Conservation (phyloP, 2,797 vertebrate species). For the Lycodopsis pacificus region DNA sequence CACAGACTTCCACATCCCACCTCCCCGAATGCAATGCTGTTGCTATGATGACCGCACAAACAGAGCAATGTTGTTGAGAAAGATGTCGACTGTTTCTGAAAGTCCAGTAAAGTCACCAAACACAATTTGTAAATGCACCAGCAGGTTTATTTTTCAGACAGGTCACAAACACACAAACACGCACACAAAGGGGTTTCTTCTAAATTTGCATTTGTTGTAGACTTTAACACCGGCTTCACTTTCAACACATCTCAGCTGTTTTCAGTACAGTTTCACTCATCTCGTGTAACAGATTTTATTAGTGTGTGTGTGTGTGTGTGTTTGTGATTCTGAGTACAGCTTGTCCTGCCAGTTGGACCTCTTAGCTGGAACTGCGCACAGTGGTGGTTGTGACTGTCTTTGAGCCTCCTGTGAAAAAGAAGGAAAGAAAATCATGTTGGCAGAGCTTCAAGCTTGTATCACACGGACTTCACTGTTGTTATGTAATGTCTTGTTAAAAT, state of each 20-base stretch:
- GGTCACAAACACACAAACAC: conserved; percentile 33
- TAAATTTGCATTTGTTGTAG: conserved; percentile 11
- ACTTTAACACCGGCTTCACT: conserved; percentile 20
- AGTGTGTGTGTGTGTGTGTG: conserved; percentile 32
- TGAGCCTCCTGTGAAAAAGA: conserved; percentile 66
- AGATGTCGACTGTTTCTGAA: conserved; percentile 9
- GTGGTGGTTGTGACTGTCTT: conserved; percentile 73
- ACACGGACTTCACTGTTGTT: conserved; percentile 7
- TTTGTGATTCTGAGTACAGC: conserved; percentile 55
- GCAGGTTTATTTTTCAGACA: conserved; percentile 78
- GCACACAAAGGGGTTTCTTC: conserved; percentile 20
- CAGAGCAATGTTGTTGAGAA: conserved; percentile 62
- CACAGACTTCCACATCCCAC: conserved; percentile 59
- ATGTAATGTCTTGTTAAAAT: conserved; percentile 4
- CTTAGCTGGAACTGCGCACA: conserved; percentile 68
- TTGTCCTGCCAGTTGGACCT: conserved; percentile 62
- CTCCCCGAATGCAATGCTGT: conserved; percentile 47
- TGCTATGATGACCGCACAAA: conserved; percentile 64
- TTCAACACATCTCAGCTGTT: conserved; percentile 14
- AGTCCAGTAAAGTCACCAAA: conserved; percentile 42
- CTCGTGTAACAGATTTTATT: conserved; percentile 56
- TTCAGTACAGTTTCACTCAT: conserved; percentile 47
- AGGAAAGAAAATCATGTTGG: background rate
- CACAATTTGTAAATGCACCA: conserved; percentile 49
- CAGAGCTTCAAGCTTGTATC: conserved; percentile 12